phyloP scores from a whole-genome alignment of 2,797 vertebrate species.

The Pseudotriccus pelzelni region DNA sequence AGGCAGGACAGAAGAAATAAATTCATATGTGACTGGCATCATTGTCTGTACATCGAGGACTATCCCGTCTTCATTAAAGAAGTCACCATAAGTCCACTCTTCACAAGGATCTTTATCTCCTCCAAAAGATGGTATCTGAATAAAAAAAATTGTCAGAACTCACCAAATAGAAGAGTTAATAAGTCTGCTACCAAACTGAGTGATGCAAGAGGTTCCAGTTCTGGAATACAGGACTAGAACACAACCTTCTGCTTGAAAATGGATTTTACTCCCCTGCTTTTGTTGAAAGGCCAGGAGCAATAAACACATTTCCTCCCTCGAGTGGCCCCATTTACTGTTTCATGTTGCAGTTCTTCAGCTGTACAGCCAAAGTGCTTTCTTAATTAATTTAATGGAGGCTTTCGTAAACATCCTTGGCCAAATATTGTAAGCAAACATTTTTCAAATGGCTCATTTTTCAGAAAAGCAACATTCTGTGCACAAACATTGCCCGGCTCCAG shows the following conservation, averaged over 20 bases:
- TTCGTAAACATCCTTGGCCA: not conserved
- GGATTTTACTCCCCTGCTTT: not conserved
- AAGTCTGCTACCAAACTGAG: not conserved
- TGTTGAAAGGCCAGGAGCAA: not conserved
- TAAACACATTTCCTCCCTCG: not conserved
- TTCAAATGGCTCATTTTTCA: not conserved
- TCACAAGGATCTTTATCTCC: slow-evolving; percentile 84
- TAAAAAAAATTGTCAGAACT: too few relatives aligned
- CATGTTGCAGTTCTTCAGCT: not conserved
- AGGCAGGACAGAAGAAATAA: slow-evolving; percentile 85
- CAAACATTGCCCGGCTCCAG: not conserved
- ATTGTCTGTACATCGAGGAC: slow-evolving; percentile 87
- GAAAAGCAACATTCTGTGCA: not conserved
- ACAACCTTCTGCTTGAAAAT: not conserved
- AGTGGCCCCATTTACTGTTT: not conserved
- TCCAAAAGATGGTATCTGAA: slow-evolving; percentile 79
- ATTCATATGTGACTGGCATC: slow-evolving; percentile 90
- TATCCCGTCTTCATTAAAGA: slow-evolving; percentile 94
- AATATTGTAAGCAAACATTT: not conserved
- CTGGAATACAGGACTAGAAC: not conserved
- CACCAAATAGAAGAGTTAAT: not conserved
- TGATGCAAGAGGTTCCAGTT: not conserved
- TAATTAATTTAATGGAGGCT: not conserved
- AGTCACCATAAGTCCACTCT: slow-evolving; percentile 86
- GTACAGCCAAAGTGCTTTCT: not conserved